Percentiles rank a stretch among this genome's conserved stretches.
Conservation (phyloP, 2,797 vertebrate species). For the Epinephelus awoara region DNA sequence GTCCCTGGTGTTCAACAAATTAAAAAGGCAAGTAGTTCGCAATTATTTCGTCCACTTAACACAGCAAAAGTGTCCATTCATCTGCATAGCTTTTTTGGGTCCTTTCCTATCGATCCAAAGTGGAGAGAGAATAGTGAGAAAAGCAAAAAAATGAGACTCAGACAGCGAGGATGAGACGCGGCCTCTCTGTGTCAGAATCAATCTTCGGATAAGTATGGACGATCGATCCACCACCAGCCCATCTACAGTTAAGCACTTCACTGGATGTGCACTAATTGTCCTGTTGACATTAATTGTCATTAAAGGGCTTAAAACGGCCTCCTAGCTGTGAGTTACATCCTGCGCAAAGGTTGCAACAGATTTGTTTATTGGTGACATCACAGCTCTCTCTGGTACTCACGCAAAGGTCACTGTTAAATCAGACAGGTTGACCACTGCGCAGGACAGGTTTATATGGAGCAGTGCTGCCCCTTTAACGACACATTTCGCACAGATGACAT, state of each 20-base stretch:
- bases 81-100: neutral
- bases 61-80: conserved; percentile 13
- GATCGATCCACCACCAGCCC: conserved; percentile 80
- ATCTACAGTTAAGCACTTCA: conserved; percentile 81
- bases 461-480: conserved; percentile 36
- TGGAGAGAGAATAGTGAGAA: conserved; percentile 17
- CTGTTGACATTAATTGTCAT: conserved; percentile 88
- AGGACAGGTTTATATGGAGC: conserved; percentile 52
- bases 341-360: conserved; percentile 68
- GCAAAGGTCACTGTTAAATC: conserved; percentile 58
- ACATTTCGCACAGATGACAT: conserved; percentile 62
- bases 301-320: conserved; percentile 82
- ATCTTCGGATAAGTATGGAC: conserved; percentile 82
- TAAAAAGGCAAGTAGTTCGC: conserved; percentile 32
- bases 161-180: conserved; percentile 52
- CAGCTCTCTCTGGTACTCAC: conserved; percentile 45
- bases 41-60: conserved; percentile 28
- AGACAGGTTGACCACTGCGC: conserved; percentile 42
- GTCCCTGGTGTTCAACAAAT: conserved; percentile 28
- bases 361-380: conserved; percentile 83
- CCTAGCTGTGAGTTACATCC: conserved; percentile 75
- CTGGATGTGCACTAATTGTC: conserved; percentile 86
- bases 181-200: conserved; percentile 78
- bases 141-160: conserved; percentile 39
- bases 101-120: conserved; percentile 13